Conservation (phyloP, 2,888 invertebrate genomes). For the Leptopilina drosophilae region DNA sequence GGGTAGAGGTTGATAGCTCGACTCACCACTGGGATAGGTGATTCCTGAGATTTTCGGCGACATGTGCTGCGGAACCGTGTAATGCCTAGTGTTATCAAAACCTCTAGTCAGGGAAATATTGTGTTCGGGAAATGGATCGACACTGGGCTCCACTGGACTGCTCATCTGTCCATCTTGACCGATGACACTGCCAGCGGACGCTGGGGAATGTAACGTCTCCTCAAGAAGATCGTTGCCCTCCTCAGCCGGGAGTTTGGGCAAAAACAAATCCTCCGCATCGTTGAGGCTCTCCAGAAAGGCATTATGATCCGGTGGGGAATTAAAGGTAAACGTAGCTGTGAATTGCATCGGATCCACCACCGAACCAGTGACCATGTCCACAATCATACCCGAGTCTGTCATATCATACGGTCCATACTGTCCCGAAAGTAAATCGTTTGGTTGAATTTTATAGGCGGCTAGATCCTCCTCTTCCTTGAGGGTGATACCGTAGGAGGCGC, state of each 20-base stretch:
- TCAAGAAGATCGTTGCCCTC: slow-evolving; percentile 83
- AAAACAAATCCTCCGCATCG: slow-evolving; percentile 88
- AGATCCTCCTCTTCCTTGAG: slow-evolving; percentile 89
- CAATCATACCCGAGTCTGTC: slow-evolving; percentile 87
- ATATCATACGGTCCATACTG: slow-evolving; percentile 82
- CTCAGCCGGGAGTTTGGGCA: slow-evolving; percentile 83
- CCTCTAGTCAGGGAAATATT: slow-evolving; percentile 77
- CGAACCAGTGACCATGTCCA: slow-evolving; percentile 86
- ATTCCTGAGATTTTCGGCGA: slow-evolving; percentile 48
- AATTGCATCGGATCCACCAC: slow-evolving; percentile 90
- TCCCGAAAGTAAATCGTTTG: slow-evolving; percentile 81
- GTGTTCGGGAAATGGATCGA: slow-evolving; percentile 88
- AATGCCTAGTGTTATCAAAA: slow-evolving; percentile 70
- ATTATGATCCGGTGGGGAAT: slow-evolving; percentile 85
- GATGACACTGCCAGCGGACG: slow-evolving; percentile 74
- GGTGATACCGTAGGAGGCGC: slow-evolving; percentile 85
- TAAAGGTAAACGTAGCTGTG: slow-evolving; percentile 88
- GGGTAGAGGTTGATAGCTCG: slow-evolving; percentile 80
- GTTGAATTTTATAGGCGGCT: slow-evolving; percentile 86
- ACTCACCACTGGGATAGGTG: slow-evolving; percentile 67
- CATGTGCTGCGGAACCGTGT: slow-evolving; percentile 71
- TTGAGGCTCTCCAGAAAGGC: slow-evolving; percentile 87
- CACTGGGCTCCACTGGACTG: slow-evolving; percentile 82
- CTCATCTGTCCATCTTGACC: slow-evolving; percentile 79
- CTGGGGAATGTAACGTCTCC: slow-evolving; percentile 84